phyloP scores from a whole-genome alignment of 2,113 vertebrate species.

The Erythrocebus patas region DNA sequence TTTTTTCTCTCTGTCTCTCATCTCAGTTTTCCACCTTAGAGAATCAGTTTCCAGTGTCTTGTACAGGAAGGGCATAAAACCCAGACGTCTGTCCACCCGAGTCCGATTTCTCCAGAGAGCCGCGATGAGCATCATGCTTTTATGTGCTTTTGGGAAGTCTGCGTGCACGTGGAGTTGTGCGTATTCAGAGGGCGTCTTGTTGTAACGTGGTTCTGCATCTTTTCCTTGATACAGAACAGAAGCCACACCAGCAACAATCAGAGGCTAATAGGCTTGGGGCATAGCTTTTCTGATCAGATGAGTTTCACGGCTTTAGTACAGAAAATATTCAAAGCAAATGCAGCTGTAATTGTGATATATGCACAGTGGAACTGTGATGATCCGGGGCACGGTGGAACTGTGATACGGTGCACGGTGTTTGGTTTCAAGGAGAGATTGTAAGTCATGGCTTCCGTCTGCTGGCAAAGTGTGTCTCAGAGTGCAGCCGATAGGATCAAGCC shows the following conservation, averaged over 20 bases:
- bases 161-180: fast-evolving
- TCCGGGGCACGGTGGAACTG: no score
- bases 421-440: neutral
- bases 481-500: fast-evolving
- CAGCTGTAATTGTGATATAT: fast-evolving
- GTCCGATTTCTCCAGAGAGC: neutral
- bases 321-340: fast-evolving
- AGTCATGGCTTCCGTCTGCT: neutral
- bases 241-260: fast-evolving
- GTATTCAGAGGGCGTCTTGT: fast-evolving
- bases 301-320: neutral
- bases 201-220: fast-evolving
- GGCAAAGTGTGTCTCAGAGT: fast-evolving
- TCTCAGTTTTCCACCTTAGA: neutral
- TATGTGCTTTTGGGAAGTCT: neutral
- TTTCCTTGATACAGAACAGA: no score
- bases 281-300: neutral
- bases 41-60: neutral
- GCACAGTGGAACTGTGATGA: no score
- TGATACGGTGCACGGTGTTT: neutral
- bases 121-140: fast-evolving
- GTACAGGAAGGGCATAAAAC: neutral
- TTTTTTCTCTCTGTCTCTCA: no score
- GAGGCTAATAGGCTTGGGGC: fast-evolving
- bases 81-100: neutral